Evolutionary conservation across 1,140 invertebrate species (phyloP).

Genomic region (Atta colombica): DNA sequence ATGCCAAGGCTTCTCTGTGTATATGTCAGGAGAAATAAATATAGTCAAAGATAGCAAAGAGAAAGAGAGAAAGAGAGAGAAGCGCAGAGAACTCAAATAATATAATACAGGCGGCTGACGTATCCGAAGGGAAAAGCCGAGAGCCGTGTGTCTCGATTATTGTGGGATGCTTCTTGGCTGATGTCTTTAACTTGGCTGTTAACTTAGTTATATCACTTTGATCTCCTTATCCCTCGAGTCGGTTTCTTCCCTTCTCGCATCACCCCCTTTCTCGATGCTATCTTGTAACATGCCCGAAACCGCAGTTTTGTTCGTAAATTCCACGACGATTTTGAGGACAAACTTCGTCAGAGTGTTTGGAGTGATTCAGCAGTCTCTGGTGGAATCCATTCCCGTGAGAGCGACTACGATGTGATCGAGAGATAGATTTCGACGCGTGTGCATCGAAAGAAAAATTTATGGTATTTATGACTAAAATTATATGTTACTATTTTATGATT

Average conservation of each 20-base stretch:
- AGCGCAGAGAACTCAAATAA: slow-evolving; percentile 13
- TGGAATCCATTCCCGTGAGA: slow-evolving; percentile 29
- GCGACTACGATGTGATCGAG: slow-evolving; percentile 16
- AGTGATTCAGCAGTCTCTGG: background rate
- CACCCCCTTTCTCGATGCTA: background rate
- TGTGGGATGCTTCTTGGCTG: slow-evolving; percentile 19
- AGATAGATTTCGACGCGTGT: background rate
- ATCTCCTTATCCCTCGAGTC: background rate
- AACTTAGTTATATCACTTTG: background rate
- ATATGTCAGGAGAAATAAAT: background rate
- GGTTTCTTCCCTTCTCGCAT: background rate
- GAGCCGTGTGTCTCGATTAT: slow-evolving; percentile 1
- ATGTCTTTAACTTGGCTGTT: background rate
- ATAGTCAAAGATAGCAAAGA: slow-evolving; percentile 4
- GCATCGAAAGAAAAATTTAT: too few species aligned
- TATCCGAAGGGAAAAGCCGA: slow-evolving; percentile 5
- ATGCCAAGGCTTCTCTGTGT: slow-evolving; percentile 45
- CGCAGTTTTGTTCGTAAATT: slow-evolving; percentile 19
- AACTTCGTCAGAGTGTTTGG: background rate
- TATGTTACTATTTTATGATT: too few species aligned
- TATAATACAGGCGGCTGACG: slow-evolving; percentile 11
- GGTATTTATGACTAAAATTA: too few species aligned
- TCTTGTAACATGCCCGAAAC: background rate
- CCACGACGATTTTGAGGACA: background rate
- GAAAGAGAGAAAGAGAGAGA: background rate